Conservation (phyloP, 2,113 vertebrate species). For the Deroptyus accipitrinus region DNA sequence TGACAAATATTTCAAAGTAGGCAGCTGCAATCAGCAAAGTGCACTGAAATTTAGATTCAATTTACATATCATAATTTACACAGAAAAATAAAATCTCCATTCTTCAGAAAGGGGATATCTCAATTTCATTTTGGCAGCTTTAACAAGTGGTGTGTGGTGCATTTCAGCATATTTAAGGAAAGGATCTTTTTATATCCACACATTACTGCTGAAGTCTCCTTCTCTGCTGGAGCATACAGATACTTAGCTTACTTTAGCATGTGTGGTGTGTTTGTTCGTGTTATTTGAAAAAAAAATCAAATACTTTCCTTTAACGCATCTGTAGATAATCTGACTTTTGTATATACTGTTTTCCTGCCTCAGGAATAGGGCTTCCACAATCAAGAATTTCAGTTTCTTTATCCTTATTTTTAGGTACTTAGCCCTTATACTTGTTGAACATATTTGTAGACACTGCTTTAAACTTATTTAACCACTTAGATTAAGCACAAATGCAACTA, state of each 20-base stretch:
- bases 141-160: not conserved
- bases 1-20: conserved; percentile 40
- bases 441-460: not conserved
- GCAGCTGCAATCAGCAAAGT: conserved; percentile 46
- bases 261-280: not conserved
- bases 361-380: not conserved
- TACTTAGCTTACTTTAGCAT: not conserved
- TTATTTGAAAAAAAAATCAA: not conserved
- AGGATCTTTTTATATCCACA: not conserved
- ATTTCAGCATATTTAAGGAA: not conserved
- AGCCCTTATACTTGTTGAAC: not conserved
- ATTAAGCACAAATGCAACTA: not conserved
- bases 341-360: not conserved
- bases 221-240: not conserved
- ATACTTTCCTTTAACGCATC: not conserved
- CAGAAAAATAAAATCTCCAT: not conserved
- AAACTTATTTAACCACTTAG: not conserved
- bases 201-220: not conserved
- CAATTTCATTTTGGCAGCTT: not conserved
- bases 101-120: not conserved
- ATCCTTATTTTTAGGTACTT: not conserved
- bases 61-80: not conserved
- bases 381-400: not conserved
- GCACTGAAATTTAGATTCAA: conserved; percentile 12
- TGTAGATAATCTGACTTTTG: not conserved